These are phyloP conservation scores for Pocillopora damicornis DNA, from an alignment of 64 coral and sea anemone genomes.

Conservation along the genomic window DNA sequence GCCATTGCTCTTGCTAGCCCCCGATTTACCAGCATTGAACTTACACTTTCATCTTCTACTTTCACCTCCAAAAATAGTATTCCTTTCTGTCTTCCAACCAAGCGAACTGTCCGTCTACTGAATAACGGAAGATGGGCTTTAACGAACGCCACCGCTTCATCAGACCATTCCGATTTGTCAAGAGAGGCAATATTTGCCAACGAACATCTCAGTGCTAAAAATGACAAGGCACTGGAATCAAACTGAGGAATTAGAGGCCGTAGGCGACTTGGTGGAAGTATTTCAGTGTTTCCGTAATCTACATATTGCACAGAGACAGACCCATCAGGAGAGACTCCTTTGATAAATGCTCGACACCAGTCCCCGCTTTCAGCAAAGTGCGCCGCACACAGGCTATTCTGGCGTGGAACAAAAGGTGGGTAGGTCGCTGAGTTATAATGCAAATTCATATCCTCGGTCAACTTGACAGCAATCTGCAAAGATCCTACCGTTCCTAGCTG, in stretches of 20 bases:
- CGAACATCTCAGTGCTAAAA: conserved; percentile 59
- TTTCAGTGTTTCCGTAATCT: conserved; percentile 74
- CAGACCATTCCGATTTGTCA: conserved; percentile 38
- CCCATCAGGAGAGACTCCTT: conserved; percentile 22
- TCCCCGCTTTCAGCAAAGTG: conserved; percentile 29
- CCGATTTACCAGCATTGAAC: conserved; percentile 33
- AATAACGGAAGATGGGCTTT: conserved; percentile 50
- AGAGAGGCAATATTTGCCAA: conserved; percentile 35
- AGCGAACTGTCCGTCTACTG: conserved; percentile 19
- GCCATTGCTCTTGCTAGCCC: conserved; percentile 38
- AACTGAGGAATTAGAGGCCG: conserved; percentile 50
- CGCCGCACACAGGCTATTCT: conserved; percentile 60
- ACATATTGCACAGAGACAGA: conserved; percentile 54
- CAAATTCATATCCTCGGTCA: conserved; percentile 29
- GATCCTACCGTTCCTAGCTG: conserved; percentile 13
- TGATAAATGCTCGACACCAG: conserved; percentile 64
- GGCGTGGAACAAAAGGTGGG: conserved; percentile 4
- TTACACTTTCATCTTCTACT: conserved; percentile 24
- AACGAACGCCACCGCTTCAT: conserved; percentile 49
- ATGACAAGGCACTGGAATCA: conserved; percentile 25
- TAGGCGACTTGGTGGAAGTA: conserved; percentile 6
- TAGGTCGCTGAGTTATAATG: conserved; percentile 24
- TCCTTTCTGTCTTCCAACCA: conserved; percentile 32
- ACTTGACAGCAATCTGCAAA: not conserved
- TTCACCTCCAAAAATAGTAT: conserved; percentile 60